Conservation (phyloP, 2,797 vertebrate genomes). For the Ibycter americanus region DNA sequence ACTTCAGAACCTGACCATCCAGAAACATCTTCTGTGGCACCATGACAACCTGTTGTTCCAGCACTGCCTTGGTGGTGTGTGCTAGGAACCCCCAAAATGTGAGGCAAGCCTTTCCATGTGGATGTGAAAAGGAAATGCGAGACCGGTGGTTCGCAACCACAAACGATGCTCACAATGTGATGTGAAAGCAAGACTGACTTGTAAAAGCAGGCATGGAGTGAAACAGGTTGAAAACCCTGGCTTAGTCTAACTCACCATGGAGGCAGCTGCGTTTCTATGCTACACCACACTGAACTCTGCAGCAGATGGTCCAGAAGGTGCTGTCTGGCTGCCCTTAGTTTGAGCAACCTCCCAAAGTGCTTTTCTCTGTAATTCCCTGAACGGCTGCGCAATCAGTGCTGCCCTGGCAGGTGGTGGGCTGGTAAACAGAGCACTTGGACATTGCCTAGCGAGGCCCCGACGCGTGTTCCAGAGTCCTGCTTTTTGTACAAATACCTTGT, state of each 20-base stretch:
- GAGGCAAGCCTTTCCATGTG: background rate
- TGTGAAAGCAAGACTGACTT: background rate
- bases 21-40: background rate
- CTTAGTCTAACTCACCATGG: background rate
- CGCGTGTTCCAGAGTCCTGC: background rate
- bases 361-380: background rate
- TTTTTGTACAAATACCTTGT: background rate
- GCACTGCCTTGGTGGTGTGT: background rate
- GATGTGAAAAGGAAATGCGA: background rate
- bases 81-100: background rate
- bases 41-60: background rate
- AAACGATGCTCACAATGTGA: rapidly evolving
- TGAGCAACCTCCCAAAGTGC: background rate
- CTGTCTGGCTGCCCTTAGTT: background rate
- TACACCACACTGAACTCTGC: rapidly evolving
- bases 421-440: conserved; percentile 41
- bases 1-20: background rate
- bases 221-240: background rate
- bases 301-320: background rate
- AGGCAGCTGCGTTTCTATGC: background rate
- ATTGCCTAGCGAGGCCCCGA: background rate
- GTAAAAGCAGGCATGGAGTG: background rate
- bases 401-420: conserved; percentile 2
- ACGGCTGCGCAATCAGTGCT: background rate
- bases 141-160: background rate